A percentile compares a stretch with the other conserved stretches of the same genome.
Evolutionary conservation across 1,140 invertebrate species (phyloP).

Genomic region (Capitella teleta): DNA sequence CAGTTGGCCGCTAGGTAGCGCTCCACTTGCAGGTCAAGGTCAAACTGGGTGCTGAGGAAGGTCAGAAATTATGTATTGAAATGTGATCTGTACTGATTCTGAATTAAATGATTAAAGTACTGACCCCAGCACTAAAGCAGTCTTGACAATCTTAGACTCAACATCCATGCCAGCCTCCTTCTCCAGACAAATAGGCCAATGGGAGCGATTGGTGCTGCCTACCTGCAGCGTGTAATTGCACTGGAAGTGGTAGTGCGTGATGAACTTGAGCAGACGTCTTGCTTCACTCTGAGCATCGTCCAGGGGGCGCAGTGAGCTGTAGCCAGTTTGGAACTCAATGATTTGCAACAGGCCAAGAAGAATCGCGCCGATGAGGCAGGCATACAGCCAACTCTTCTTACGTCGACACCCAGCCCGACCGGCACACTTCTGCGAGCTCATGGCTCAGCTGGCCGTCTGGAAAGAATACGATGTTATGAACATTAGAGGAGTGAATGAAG

Average conservation of each 20-base stretch:
- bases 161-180: conserved; percentile 22
- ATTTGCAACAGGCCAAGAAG: conserved; percentile 21
- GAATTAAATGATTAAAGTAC: neutral
- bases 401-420: too few species aligned
- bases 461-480: too few species aligned
- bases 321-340: conserved; percentile 25
- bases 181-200: conserved; percentile 29
- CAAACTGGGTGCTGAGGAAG: conserved; percentile 20
- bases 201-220: conserved; percentile 23
- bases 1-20: conserved; percentile 20
- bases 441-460: too few species aligned
- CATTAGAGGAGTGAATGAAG: too few species aligned
- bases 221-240: conserved; percentile 27
- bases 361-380: too few species aligned
- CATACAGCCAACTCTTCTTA: too few species aligned
- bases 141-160: conserved; percentile 13
- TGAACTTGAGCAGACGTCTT: conserved; percentile 28
- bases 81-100: neutral
- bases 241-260: conserved; percentile 29
- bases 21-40: conserved; percentile 25
- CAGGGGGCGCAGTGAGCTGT: conserved; percentile 27
- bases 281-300: conserved; percentile 32
- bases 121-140: neutral
- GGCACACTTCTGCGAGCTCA: too few species aligned
- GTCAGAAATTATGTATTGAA: too few species aligned